These are phyloP conservation scores for Eptatretus atami DNA, from an alignment of 2,797 vertebrate genomes.

Conservation along the genomic window DNA sequence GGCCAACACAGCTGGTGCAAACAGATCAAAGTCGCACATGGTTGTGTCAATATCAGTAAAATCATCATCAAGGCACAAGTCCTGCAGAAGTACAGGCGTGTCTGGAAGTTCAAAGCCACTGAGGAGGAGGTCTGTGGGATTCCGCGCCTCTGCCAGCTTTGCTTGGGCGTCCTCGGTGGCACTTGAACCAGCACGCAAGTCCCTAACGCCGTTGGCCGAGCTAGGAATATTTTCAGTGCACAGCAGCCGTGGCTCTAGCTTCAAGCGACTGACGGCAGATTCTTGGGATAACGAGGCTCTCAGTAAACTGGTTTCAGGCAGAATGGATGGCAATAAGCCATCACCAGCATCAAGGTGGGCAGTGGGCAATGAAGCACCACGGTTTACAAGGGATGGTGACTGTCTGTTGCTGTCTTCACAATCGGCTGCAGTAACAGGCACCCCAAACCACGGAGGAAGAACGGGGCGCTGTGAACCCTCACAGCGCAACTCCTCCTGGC, in stretches of 20 bases:
- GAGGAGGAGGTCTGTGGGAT: background rate
- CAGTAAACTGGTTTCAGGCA: background rate
- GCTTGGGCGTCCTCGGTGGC: background rate
- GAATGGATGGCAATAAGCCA: no score
- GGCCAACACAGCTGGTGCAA: background rate
- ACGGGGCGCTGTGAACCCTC: conserved; percentile 1
- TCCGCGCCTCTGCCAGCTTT: background rate
- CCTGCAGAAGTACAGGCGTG: conserved; percentile 3
- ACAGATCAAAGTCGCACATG: conserved; percentile 3
- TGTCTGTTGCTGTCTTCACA: background rate
- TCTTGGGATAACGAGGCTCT: no score
- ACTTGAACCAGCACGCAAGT: background rate
- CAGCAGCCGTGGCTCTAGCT: background rate
- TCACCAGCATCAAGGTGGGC: background rate
- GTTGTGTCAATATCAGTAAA: conserved; percentile 2
- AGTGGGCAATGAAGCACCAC: background rate
- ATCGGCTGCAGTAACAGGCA: background rate
- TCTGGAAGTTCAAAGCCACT: background rate
- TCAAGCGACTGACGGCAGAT: background rate
- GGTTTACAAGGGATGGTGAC: background rate
- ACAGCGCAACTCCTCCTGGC: background rate
- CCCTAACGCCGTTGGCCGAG: background rate
- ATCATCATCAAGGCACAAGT: conserved; percentile 3
- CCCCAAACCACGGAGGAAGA: background rate
- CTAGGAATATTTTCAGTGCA: background rate